Percentiles rank a stretch among this genome's conserved stretches.
These are phyloP conservation scores for Capitulum mitella DNA, from an alignment of 2,888 invertebrate genomes.

Conservation along the genomic window DNA sequence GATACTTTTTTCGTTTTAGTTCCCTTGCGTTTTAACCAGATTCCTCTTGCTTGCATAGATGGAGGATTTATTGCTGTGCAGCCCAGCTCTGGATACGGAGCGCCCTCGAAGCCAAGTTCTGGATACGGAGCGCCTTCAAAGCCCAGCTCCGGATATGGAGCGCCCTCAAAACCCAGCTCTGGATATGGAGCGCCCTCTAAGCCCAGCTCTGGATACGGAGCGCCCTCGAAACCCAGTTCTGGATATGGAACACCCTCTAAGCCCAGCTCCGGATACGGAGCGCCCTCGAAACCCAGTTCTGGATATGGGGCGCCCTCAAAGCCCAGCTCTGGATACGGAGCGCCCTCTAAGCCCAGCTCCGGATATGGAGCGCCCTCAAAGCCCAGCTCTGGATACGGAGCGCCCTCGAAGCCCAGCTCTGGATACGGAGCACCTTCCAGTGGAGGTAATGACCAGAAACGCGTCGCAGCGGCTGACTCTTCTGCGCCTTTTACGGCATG, in stretches of 20 bases:
- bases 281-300: conserved; percentile 68
- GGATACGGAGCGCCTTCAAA: too few relatives aligned
- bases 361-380: conserved; percentile 56
- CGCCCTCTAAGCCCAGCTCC: conserved; percentile 69
- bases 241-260: conserved; percentile 55
- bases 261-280: too few relatives aligned
- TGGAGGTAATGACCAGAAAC: background rate
- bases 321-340: too few relatives aligned
- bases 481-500: too few relatives aligned
- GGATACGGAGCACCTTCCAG: conserved; percentile 54
- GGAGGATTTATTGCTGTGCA: background rate
- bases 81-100: conserved; percentile 57
- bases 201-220: too few relatives aligned
- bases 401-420: conserved; percentile 69
- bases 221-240: conserved; percentile 68
- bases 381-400: conserved; percentile 56
- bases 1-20: too few relatives aligned
- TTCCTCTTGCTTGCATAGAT: background rate
- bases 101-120: too few relatives aligned
- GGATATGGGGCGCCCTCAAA: conserved; percentile 57
- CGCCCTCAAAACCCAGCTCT: conserved; percentile 68
- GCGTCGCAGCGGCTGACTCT: too few relatives aligned
- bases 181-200: conserved; percentile 55
- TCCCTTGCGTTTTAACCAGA: too few relatives aligned
- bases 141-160: too few relatives aligned